These are phyloP conservation scores for Syrista parreyssii DNA, from an alignment of 2,888 invertebrate species.

Conservation along the genomic window DNA sequence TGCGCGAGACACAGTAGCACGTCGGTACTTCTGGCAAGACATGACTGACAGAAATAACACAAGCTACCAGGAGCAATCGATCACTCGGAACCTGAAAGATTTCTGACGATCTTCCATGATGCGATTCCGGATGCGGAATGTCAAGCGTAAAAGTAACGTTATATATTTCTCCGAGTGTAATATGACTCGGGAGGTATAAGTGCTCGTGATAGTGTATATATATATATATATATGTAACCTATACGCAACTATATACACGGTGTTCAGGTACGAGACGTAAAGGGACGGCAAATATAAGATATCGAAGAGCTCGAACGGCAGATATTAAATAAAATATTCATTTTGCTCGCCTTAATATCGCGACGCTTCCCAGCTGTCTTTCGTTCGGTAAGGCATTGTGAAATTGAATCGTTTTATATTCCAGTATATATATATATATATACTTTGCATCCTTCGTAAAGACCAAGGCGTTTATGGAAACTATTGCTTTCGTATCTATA, in stretches of 20 bases:
- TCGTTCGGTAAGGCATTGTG: neutral
- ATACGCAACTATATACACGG: neutral
- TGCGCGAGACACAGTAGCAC: neutral
- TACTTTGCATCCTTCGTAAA: neutral
- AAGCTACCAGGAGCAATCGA: neutral
- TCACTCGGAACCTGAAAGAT: neutral
- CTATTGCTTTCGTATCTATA: too few relatives aligned
- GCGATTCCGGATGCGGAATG: neutral
- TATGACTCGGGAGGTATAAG: neutral
- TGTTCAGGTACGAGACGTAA: neutral
- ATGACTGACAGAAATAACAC: neutral
- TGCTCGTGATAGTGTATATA: neutral
- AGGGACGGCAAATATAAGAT: neutral
- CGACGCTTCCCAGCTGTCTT: neutral
- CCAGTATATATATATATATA: neutral
- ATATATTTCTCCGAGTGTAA: neutral
- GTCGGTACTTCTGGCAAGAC: neutral
- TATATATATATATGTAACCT: neutral
- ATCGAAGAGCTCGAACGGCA: neutral
- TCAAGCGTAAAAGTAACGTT: neutral
- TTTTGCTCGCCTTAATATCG: neutral
- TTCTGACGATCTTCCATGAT: neutral
- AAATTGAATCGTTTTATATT: neutral
- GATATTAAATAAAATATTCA: neutral
- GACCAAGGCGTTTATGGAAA: too few relatives aligned